These are phyloP conservation scores for Alviniconcha strummeri DNA, from an alignment of 2,888 invertebrate genomes.

Conservation along the genomic window DNA sequence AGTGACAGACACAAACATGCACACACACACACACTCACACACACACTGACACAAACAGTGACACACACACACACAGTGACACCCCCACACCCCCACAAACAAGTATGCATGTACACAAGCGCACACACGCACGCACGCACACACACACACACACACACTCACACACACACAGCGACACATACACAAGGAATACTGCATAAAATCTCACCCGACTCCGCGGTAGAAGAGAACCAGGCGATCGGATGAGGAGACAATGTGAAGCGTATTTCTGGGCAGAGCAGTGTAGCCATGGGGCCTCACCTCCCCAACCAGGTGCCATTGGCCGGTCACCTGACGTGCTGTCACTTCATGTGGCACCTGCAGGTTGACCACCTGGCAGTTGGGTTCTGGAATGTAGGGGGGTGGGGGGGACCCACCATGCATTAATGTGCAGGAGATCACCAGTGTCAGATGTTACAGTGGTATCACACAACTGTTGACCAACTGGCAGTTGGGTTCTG, in stretches of 20 bases:
- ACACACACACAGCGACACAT: neutral
- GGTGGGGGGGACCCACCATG: too few relatives aligned
- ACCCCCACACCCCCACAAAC: neutral
- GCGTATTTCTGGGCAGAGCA: neutral
- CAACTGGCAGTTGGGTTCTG: conserved; percentile 11
- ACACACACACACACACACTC: neutral
- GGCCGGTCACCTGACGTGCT: conserved; percentile 10
- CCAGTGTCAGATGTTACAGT: too few relatives aligned
- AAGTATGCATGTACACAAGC: neutral
- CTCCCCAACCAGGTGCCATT: conserved; percentile 21
- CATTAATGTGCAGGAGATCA: too few relatives aligned
- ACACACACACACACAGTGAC: neutral
- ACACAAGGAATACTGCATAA: neutral
- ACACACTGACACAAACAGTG: neutral
- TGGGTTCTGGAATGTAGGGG: neutral
- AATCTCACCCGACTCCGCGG: conserved; percentile 3
- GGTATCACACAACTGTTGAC: neutral
- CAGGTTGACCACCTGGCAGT: conserved; percentile 23
- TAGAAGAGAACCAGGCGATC: conserved; percentile 1
- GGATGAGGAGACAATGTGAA: neutral
- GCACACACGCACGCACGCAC: neutral
- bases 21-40: neutral
- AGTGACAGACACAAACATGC: neutral
- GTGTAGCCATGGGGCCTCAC: neutral
- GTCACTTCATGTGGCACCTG: neutral